Percentiles rank a stretch among this genome's conserved stretches.
Evolutionary conservation across 2,888 invertebrate species (phyloP).

Genomic region (Ennomos erosarius): DNA sequence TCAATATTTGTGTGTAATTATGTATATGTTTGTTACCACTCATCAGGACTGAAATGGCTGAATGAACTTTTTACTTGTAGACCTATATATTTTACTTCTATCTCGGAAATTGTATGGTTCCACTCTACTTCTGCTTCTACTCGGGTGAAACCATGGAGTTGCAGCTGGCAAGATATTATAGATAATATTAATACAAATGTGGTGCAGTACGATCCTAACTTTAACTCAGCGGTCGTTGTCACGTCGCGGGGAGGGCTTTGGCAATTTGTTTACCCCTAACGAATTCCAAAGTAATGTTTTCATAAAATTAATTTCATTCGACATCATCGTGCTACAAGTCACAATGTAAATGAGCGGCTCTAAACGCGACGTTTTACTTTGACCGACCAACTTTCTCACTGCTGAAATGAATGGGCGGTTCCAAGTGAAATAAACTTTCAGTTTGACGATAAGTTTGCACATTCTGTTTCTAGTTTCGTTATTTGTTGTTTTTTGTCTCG

Average conservation of each 20-base stretch:
- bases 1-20: too few species aligned
- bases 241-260: slow-evolving; percentile 59
- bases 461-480: slow-evolving; percentile 13
- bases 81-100: too few species aligned
- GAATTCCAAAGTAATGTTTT: slow-evolving; percentile 69
- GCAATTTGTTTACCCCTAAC: slow-evolving; percentile 71
- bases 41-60: too few species aligned
- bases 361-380: slow-evolving; percentile 40
- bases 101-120: too few species aligned
- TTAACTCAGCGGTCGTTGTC: slow-evolving; percentile 70
- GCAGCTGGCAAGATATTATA: neutral
- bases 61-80: too few species aligned
- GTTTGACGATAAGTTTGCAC: slow-evolving; percentile 15
- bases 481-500: slow-evolving; percentile 5
- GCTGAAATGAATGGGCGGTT: slow-evolving; percentile 24
- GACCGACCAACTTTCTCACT: slow-evolving; percentile 18
- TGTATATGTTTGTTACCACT: too few species aligned
- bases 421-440: slow-evolving; percentile 27
- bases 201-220: slow-evolving; percentile 65
- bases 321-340: slow-evolving; percentile 55
- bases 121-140: too few species aligned
- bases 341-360: slow-evolving; percentile 55
- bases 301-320: slow-evolving; percentile 71
- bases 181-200: slow-evolving; percentile 39
- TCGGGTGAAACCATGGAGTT: too few species aligned